These are phyloP conservation scores for Oriolus oriolus DNA, from an alignment of 2,113 vertebrate genomes.

Conservation along the genomic window DNA sequence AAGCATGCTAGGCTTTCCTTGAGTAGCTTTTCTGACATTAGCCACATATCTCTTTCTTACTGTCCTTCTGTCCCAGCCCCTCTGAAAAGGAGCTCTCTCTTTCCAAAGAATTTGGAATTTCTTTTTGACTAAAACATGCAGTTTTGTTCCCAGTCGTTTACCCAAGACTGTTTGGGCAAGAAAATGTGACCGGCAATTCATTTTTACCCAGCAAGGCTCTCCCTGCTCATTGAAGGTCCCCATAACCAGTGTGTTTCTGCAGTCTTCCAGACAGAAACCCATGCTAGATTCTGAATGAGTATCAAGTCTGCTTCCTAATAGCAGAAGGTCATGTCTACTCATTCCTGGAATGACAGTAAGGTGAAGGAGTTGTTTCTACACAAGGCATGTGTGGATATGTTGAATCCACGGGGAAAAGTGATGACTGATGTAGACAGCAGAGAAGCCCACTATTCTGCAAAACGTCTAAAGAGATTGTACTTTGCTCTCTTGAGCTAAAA, in stretches of 20 bases:
- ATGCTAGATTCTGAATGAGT: not conserved
- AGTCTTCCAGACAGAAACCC: not conserved
- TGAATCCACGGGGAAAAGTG: not conserved
- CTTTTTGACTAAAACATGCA: not conserved
- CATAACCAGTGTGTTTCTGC: not conserved
- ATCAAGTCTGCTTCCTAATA: not conserved
- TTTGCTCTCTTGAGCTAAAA: not conserved
- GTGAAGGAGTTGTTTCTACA: not conserved
- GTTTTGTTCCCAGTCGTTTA: not conserved
- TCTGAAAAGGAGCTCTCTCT: not conserved
- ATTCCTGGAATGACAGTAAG: not conserved
- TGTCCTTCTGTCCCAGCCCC: not conserved
- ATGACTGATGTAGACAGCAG: not conserved
- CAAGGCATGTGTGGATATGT: accelerated
- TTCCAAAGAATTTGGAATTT: not conserved
- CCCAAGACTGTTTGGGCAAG: not conserved
- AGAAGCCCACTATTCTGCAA: not conserved
- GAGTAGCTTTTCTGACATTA: not conserved
- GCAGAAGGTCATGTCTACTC: not conserved
- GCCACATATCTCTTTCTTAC: not conserved
- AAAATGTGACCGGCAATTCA: not conserved
- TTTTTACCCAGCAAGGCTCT: not conserved
- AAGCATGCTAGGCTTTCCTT: not conserved
- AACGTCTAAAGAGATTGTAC: not conserved
- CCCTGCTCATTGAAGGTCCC: not conserved